Evolutionary conservation across 2,797 vertebrate genomes (phyloP).

Genomic region (Crypturellus tataupa): DNA sequence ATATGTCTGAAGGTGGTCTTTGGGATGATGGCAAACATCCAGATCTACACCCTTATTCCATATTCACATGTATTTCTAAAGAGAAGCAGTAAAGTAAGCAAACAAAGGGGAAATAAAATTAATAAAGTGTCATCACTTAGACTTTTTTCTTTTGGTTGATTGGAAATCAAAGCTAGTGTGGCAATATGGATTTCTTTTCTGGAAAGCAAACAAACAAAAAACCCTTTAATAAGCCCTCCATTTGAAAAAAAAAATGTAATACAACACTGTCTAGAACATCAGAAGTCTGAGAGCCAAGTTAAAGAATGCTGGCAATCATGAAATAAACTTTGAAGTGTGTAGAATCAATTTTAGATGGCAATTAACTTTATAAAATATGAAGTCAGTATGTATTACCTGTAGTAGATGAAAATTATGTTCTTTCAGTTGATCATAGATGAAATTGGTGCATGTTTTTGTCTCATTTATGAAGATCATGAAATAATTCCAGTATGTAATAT

Average conservation of each 20-base stretch:
- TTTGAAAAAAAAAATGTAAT: neutral
- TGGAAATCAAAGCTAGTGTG: neutral
- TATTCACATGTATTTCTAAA: neutral
- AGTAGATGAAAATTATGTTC: neutral
- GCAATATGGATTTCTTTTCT: neutral
- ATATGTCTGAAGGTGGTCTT: neutral
- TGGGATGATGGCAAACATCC: neutral
- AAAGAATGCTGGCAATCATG: neutral
- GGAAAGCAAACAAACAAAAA: neutral
- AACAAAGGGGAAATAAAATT: neutral
- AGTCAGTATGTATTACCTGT: neutral
- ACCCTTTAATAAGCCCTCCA: neutral
- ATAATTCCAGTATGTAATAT: neutral
- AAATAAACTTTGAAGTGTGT: neutral
- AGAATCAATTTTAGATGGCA: neutral
- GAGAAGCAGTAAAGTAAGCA: neutral
- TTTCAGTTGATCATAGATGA: neutral
- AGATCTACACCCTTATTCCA: neutral
- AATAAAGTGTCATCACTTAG: neutral
- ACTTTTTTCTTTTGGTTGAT: neutral
- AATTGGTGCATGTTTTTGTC: neutral
- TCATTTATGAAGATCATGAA: neutral
- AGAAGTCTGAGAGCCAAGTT: neutral
- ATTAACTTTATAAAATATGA: neutral
- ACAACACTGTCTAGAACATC: neutral